Evolutionary conservation across 2,797 vertebrate species (phyloP), one percentile per base, ranked within the genome.

Genomic region (Dryobates pubescens): DNA sequence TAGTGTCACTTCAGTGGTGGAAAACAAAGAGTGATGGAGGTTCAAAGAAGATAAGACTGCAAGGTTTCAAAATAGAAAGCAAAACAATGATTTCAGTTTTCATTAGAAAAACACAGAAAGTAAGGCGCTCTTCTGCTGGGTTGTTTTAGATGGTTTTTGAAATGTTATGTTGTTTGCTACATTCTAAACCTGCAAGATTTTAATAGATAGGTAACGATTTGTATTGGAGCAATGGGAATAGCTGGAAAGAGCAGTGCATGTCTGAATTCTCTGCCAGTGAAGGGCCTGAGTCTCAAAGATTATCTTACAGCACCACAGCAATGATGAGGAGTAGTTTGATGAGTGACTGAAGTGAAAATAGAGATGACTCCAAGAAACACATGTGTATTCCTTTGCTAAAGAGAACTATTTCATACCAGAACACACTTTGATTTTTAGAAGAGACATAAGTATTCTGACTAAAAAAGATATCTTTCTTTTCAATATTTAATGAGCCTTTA

Each of bases 401-500:
- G 32, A 49, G 10, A 79, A 59, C 30, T 0, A 27, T 51, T 77
- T 88, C n/a, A 41, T 34, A 63, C 16, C 24, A 81, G 34, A 77
- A 80, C 56, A 76, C 89, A 45, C 6, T 67, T 85, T 62, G 43
- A 57, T 69, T 90, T 87, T 91, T 78, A 88, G 51, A 82, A 57
- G 43, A 69, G 19, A 45, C 0, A 0, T 15, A 47, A 84, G 59
- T 41, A 68, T 91, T 82, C 34, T 84, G 18, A 36, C 49, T 82
- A 58, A 82, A 91, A 72, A 82, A 74, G 8, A 72, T 54, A 80
- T 11, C 67, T 91, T 81, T 57, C 45, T 88, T 84, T 89, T 96
- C 67, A 94, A 93, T 96, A 94, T 94, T 95, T 96, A 94, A 96
- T 90, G 79, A 92, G 20, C 27, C 57, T 87, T 90, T 92, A 87